These are phyloP conservation scores for Ips nitidus DNA, from an alignment of 1,140 invertebrate genomes.

Conservation along the genomic window DNA sequence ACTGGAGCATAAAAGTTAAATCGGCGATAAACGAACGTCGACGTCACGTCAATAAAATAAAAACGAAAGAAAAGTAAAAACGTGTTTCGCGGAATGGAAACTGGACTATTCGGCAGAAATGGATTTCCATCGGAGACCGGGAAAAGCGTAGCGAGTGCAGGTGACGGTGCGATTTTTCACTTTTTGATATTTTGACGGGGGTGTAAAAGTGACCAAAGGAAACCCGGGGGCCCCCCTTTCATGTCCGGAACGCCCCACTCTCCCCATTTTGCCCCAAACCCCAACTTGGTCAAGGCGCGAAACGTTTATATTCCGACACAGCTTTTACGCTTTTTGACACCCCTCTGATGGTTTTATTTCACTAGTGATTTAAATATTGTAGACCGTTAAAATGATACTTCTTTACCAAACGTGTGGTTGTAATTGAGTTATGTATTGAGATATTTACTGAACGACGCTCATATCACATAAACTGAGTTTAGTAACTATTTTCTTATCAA, in stretches of 20 bases:
- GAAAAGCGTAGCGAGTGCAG: constrained; percentile 38
- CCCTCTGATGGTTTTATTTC: too few relatives aligned
- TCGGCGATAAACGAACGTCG: constrained; percentile 7
- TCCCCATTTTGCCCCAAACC: too few relatives aligned
- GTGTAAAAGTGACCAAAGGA: constrained; percentile 47
- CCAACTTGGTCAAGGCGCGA: constrained; percentile 18
- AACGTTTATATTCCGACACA: constrained; percentile 5
- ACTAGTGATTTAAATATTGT: too few relatives aligned
- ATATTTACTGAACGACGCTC: too few relatives aligned
- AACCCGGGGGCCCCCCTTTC: constrained; percentile 30
- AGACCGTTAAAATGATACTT: too few relatives aligned
- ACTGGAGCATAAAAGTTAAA: constrained; percentile 11
- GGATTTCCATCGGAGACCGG: constrained; percentile 17
- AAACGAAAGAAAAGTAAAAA: constrained; percentile 23
- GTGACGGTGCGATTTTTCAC: constrained; percentile 48
- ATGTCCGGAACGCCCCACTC: neutral
- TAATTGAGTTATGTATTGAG: too few relatives aligned
- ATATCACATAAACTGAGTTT: too few relatives aligned
- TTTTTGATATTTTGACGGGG: constrained; percentile 47
- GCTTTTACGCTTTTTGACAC: neutral
- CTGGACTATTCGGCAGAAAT: constrained; percentile 24
- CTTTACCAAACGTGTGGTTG: too few relatives aligned
- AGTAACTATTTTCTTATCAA: too few relatives aligned
- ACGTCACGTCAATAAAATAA: constrained; percentile 22
- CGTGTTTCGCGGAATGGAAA: constrained; percentile 33